Evolutionary conservation across 2,797 vertebrate species (phyloP).

Genomic region (Poeciliopsis infans): DNA sequence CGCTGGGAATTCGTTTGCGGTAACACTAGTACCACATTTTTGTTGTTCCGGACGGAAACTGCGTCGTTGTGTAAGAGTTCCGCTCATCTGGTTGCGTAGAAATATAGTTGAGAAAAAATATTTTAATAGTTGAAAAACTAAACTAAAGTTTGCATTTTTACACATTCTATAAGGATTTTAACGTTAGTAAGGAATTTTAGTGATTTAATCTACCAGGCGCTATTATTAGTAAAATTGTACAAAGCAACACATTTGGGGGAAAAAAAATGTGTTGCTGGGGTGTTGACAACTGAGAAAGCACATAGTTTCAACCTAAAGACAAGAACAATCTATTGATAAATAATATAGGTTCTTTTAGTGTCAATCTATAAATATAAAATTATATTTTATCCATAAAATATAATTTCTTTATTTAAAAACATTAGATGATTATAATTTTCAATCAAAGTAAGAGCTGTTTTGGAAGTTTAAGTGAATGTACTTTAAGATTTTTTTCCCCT

Average conservation of each 20-base stretch:
- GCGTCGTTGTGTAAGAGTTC: constrained; percentile 1
- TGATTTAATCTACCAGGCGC: neutral
- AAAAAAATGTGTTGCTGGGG: neutral
- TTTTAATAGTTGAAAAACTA: neutral
- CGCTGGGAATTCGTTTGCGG: constrained; percentile 15
- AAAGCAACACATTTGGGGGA: neutral
- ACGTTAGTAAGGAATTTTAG: neutral
- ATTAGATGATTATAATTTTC: neutral
- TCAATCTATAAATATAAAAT: neutral
- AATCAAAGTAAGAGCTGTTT: neutral
- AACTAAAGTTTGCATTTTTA: neutral
- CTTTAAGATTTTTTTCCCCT: neutral
- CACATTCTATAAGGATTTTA: neutral
- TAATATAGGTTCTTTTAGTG: neutral
- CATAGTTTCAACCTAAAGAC: neutral
- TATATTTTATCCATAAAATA: neutral
- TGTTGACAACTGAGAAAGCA: neutral
- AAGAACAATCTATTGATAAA: neutral
- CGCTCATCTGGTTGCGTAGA: neutral
- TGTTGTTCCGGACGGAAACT: constrained; percentile 42
- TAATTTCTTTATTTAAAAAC: neutral
- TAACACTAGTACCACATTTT: neutral
- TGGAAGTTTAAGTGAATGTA: neutral
- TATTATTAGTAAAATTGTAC: too few relatives aligned
- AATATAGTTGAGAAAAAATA: neutral